phyloP scores from a whole-genome alignment of 2,113 vertebrate genomes.

The Microcebus tavaratra region DNA sequence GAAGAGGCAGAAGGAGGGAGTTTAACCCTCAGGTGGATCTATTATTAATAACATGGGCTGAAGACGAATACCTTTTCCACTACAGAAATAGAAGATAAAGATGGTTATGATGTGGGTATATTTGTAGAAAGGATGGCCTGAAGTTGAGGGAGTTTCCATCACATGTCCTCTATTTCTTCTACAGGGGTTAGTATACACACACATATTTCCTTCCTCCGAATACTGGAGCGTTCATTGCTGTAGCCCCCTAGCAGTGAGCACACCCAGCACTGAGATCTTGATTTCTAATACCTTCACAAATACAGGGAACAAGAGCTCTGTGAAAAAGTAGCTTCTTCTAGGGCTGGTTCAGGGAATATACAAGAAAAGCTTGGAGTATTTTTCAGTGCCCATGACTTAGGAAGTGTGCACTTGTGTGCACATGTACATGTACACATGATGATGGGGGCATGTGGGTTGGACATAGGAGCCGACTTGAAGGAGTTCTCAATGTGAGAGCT shows the following conservation, averaged over 20 bases:
- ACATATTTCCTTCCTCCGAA: neutral
- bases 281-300: neutral
- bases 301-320: neutral
- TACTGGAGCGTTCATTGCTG: neutral
- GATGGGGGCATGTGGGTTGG: neutral
- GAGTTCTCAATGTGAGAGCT: neutral
- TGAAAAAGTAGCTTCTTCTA: neutral
- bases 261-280: neutral
- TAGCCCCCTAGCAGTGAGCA: neutral
- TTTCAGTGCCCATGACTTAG: neutral
- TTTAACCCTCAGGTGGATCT: neutral
- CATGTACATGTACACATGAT: neutral
- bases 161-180: neutral
- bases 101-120: neutral
- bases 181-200: no score
- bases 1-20: neutral
- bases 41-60: neutral
- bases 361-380: neutral
- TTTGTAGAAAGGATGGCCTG: neutral
- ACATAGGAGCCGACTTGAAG: neutral
- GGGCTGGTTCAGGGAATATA: neutral
- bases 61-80: neutral
- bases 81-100: neutral
- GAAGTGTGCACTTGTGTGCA: neutral
- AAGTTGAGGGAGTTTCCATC: neutral